These are phyloP conservation scores for Ascaphus truei DNA, from an alignment of 2,113 vertebrate species.

Conservation along the genomic window DNA sequence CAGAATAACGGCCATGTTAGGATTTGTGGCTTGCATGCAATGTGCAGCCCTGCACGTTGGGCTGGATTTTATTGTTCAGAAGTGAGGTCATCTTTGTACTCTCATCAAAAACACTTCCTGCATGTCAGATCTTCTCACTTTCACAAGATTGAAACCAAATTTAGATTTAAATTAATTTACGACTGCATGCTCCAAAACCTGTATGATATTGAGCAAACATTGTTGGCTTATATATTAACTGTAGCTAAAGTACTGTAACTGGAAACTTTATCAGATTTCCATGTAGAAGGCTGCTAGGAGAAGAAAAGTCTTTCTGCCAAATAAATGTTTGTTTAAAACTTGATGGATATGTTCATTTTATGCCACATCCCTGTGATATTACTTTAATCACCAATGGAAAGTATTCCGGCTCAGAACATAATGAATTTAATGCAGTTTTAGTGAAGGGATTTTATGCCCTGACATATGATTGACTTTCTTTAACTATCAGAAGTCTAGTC, in stretches of 20 bases:
- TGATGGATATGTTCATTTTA: constrained; percentile 45
- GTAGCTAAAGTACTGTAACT: constrained; percentile 54
- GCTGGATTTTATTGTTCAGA: constrained; percentile 56
- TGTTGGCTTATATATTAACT: constrained; percentile 57
- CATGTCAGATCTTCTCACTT: constrained; percentile 50
- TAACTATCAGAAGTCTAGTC: not conserved
- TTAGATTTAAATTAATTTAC: constrained; percentile 54
- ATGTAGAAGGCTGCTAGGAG: constrained; percentile 45
- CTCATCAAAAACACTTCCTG: constrained; percentile 41
- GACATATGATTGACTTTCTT: constrained; percentile 3
- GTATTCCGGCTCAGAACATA: not conserved
- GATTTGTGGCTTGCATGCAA: not conserved
- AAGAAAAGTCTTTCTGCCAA: not conserved
- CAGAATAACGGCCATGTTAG: too few relatives aligned
- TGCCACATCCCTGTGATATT: constrained; percentile 35
- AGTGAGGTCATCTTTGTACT: constrained; percentile 52
- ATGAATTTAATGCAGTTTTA: constrained; percentile 31
- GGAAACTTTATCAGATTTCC: constrained; percentile 53
- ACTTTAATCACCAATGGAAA: constrained; percentile 10
- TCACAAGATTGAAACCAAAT: constrained; percentile 52
- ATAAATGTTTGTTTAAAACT: constrained; percentile 39
- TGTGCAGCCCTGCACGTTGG: constrained; percentile 47
- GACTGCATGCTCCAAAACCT: constrained; percentile 49
- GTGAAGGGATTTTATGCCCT: constrained; percentile 12
- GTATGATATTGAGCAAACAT: constrained; percentile 51